A percentile compares a stretch with the other conserved stretches of the same genome.
Conservation (phyloP, 30 jellyfish, hydroid and myxozoan species). For the Turritopsis rubra region DNA sequence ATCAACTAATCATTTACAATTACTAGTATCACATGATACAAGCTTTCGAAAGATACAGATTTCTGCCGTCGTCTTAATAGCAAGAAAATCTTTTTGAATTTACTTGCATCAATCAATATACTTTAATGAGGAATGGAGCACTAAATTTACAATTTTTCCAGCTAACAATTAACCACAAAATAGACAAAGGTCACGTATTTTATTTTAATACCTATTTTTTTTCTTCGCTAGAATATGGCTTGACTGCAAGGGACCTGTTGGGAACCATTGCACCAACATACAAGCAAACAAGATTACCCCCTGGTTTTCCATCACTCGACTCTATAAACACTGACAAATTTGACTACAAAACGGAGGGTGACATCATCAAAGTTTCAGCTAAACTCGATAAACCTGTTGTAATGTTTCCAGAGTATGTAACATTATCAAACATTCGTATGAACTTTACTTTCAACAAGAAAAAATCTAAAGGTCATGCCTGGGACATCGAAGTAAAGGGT, state of each 20-base stretch:
- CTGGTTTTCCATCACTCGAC: conserved; percentile 92
- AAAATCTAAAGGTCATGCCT: conserved; percentile 76
- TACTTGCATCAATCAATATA: too few species aligned
- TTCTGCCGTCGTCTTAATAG: too few species aligned
- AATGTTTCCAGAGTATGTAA: conserved; percentile 62
- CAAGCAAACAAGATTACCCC: conserved; percentile 89
- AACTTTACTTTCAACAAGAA: conserved; percentile 79
- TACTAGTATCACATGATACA: too few species aligned
- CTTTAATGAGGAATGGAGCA: too few species aligned
- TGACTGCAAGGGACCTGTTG: conserved; percentile 81
- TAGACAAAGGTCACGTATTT: too few species aligned
- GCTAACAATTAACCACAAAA: too few species aligned
- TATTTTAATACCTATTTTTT: too few species aligned
- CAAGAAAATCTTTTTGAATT: too few species aligned
- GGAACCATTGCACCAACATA: conserved; percentile 95
- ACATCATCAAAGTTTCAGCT: conserved; percentile 72
- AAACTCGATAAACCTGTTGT: conserved; percentile 58
- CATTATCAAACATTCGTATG: conserved; percentile 54
- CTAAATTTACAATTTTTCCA: too few species aligned
- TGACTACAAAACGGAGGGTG: conserved; percentile 76
- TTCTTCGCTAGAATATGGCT: conserved; percentile 39
- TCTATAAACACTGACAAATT: conserved; percentile 88
- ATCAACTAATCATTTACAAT: too few species aligned
- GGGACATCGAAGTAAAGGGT: conserved; percentile 87
- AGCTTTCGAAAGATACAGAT: too few species aligned